Base-by-base conservation (phyloP, 1,140 invertebrate species). In the Metopolophium dirhodum region DNA sequence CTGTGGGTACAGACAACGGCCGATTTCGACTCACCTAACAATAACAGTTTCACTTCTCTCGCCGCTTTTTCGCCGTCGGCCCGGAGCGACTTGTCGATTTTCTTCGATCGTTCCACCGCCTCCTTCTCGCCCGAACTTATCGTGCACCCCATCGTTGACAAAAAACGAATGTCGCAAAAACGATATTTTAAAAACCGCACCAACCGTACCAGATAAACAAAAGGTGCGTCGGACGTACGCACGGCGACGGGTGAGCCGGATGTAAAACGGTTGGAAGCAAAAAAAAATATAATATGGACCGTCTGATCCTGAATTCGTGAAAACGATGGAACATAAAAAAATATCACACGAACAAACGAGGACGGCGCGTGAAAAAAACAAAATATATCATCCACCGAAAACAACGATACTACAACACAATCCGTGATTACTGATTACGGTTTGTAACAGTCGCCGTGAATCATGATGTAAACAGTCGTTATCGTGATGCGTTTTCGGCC, bases 31-130 rank as follows among this genome's bases (percentile, higher is more conserved):
- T 96, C 96, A 98, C 98, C 98, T 94, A 98, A 96, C 92, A 98
- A 95, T 87, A 98, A 96, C 91, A 99, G 96, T 96, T 98, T 99
- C 94, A 98, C 98, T 96, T 99, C 98, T 94, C 97, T 97, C 61
- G 98, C 97, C 94, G 97, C 97, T 94, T 97, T 96, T 96, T 98
- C 98, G 94, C 97, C 97, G 96, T 98, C 98, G 89, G 97, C 97
- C 94, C 97, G 95, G 49, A 99, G 95, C 95, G 97, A 97, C 95
- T 97, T 97, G 96, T 98, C 98, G 95, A 99, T 98, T 95, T 98
- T 97, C 96, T 98, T 98, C 47, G 98, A 98, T 94, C 98, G 96
- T 95, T 97, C 97, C 90, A 96, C 96, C 85, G 97, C 97, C 95
- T 97, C 97, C 95, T 98, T 98, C 95, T 98, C 97, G 95, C 96